Evolutionary conservation across 1,140 invertebrate genomes (phyloP), one percentile per base, ranked within the genome.

Genomic region (Tetraneura akinire): DNA sequence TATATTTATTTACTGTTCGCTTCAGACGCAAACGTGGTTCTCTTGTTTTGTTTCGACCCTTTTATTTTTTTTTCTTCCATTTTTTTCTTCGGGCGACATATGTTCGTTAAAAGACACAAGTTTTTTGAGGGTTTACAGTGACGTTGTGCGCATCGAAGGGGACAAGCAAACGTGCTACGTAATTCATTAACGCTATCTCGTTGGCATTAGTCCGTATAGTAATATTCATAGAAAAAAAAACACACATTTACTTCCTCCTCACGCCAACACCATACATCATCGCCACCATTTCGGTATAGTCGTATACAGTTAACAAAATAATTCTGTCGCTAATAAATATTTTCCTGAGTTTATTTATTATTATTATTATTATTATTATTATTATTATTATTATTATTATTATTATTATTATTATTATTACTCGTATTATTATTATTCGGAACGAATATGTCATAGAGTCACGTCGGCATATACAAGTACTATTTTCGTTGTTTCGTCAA

Each of bases 111-210:
- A 60, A 71, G 66, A 57, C 53, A 60, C 32, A 47, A 47, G 37
- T 47, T 47, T 37, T 78, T 47, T 1, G 74, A 62, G 21, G 26
- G 55, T 29, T 55, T 11, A 26, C 10, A 53, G 51, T 32, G 70
- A 73, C 70, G 23, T 76, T 37, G 53, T 26, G 29, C 42, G n/a
- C 26, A 26, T 57, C 53, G 32, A 42, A n/a, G 51, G 73, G 73
- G 51, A 76, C 32, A 47, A 29, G 37, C 42, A 42, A 78, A 78
- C 42, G 74, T 55, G 74, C 74, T 26, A 29, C 55, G 37, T 78
- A 62, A 78, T 78, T 78, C 74, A 78, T 78, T 78, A 78, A 78
- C 32, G 74, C 55, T 37, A 45, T 78, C 74, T 60, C 53, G 74
- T 78, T 60, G 51, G 74, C 53, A 42, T 78, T 78, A 21, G 18